A percentile compares a stretch with the other conserved stretches of the same genome.
phyloP scores from a whole-genome alignment of 2,113 vertebrate species.

The Cololabis saira region DNA sequence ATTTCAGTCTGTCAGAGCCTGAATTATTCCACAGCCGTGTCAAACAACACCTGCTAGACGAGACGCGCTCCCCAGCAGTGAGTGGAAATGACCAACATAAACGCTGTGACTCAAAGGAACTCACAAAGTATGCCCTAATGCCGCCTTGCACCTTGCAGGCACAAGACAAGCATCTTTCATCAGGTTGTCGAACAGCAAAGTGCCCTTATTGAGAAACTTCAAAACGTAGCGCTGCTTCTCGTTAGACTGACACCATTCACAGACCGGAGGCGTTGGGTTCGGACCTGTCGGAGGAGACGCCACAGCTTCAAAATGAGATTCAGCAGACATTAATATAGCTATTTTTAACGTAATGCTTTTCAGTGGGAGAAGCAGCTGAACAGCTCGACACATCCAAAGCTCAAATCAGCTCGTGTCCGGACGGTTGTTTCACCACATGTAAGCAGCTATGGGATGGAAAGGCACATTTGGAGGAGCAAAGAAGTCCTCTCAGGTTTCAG shows the following conservation, averaged over 20 bases:
- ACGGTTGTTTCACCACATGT: conserved; percentile 48
- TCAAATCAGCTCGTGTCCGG: conserved; percentile 36
- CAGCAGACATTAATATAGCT: not conserved
- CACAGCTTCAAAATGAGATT: conserved; percentile 4
- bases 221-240: conserved; percentile 23
- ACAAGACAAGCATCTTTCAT: conserved; percentile 22
- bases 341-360: conserved; percentile 24
- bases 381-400: conserved; percentile 38
- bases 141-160: conserved; percentile 36
- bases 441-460: conserved; percentile 22
- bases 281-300: not conserved
- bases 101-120: conserved; percentile 37
- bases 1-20: conserved; percentile 61
- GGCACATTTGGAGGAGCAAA: conserved; percentile 38
- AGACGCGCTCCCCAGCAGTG: conserved; percentile 47
- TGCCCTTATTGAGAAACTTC: conserved; percentile 10
- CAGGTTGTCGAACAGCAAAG: conserved; percentile 28
- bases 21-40: conserved; percentile 54
- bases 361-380: conserved; percentile 40
- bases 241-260: conserved; percentile 33
- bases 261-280: not conserved
- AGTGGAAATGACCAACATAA: conserved; percentile 47
- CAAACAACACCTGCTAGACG: conserved; percentile 59
- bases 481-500: conserved; percentile 71
- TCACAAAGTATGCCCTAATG: conserved; percentile 20